Conservation (phyloP, 2,888 invertebrate genomes). For the Luperina nickerlii region DNA sequence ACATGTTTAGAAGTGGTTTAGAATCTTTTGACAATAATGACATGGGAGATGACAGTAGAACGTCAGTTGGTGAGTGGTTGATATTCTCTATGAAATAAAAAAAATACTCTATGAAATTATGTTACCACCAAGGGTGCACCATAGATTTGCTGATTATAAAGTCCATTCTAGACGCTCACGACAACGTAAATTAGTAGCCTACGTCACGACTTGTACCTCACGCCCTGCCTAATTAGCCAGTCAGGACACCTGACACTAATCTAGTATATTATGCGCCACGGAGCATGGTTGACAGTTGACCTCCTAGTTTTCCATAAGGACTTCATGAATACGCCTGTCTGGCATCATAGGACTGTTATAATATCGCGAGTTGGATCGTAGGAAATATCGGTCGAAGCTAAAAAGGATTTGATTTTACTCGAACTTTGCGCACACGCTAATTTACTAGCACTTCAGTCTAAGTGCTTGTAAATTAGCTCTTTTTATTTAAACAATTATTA, state of each 20-base stretch:
- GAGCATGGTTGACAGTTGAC: constrained; percentile 20
- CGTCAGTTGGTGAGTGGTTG: background rate
- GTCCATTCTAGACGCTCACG: background rate
- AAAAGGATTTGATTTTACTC: too few species aligned
- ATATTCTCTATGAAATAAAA: constrained; percentile 2
- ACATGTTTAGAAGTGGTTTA: background rate
- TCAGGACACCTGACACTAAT: constrained; percentile 43
- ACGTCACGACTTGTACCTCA: constrained; percentile 26
- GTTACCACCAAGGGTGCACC: background rate
- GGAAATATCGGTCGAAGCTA: background rate
- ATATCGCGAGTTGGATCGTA: background rate
- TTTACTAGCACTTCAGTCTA: background rate
- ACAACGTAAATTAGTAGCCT: constrained; percentile 18
- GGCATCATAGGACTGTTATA: background rate
- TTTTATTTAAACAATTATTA: background rate
- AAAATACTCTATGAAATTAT: constrained; percentile 6
- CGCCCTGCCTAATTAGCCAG: constrained; percentile 44
- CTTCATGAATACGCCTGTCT: constrained; percentile 27
- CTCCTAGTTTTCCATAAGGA: constrained; percentile 39
- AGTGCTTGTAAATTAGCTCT: background rate
- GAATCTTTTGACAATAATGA: background rate
- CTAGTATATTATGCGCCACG: constrained; percentile 37
- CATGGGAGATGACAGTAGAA: background rate
- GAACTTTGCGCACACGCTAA: background rate
- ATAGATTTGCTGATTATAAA: background rate